Percentiles rank a stretch among this genome's conserved stretches.
These are phyloP conservation scores for Rhagonycha lutea DNA, from an alignment of 2,888 invertebrate genomes.

Conservation along the genomic window DNA sequence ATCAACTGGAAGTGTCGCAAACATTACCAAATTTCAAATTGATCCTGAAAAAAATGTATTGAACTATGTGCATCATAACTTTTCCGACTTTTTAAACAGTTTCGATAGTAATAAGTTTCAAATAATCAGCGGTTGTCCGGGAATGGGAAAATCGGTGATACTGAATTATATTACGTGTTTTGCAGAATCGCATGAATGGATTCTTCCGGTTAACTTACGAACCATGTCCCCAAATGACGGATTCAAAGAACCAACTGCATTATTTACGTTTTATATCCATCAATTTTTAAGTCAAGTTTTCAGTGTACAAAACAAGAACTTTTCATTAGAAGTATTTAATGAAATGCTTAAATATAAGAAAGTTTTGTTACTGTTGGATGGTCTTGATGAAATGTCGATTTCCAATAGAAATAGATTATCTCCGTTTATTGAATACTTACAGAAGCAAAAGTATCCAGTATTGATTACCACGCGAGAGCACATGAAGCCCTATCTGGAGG, in stretches of 20 bases:
- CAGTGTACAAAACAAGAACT: not conserved
- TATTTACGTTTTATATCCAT: not conserved
- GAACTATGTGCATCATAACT: not conserved
- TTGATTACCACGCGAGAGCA: not conserved
- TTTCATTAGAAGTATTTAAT: not conserved
- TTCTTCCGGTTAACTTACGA: not conserved
- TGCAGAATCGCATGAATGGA: not conserved
- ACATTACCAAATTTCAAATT: not conserved
- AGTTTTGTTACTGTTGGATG: conserved; percentile 3
- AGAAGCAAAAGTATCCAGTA: not conserved
- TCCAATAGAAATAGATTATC: not conserved
- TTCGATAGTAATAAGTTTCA: not conserved
- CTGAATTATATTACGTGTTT: not conserved
- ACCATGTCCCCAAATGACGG: not conserved
- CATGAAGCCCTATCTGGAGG: not conserved
- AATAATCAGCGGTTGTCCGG: conserved; percentile 10
- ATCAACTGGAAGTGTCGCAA: not conserved
- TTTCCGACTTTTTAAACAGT: not conserved
- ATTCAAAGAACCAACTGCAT: not conserved
- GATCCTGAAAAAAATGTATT: not conserved
- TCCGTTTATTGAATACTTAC: not conserved
- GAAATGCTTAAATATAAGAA: not conserved
- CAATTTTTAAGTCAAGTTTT: no score
- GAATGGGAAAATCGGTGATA: not conserved
- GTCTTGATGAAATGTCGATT: conserved; percentile 8